Evolutionary conservation across 2,888 invertebrate species (phyloP).

Genomic region (Apamea epomidion): DNA sequence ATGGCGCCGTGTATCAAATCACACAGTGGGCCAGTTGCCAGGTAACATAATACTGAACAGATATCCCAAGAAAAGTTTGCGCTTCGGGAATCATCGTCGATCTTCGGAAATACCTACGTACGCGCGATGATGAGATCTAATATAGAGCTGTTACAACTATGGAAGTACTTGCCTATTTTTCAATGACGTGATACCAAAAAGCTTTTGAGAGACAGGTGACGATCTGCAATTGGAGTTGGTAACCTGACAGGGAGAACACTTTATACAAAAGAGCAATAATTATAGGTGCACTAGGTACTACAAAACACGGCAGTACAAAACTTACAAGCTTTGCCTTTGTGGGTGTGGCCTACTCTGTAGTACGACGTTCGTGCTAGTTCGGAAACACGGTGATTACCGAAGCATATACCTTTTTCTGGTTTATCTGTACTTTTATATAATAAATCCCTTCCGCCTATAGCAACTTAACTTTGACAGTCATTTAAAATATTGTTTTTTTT

Average conservation of each 20-base stretch:
- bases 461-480: neutral
- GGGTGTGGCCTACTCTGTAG: neutral
- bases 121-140: neutral
- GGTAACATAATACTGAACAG: conserved; percentile 86
- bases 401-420: neutral
- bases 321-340: neutral
- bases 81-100: neutral
- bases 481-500: neutral
- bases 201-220: neutral
- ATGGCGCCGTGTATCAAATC: conserved; percentile 98
- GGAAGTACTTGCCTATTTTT: neutral
- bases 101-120: neutral
- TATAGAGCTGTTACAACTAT: neutral
- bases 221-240: too few species aligned
- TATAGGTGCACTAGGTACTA: too few species aligned
- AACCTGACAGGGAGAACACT: neutral
- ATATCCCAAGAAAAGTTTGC: neutral
- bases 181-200: neutral
- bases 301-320: neutral
- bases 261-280: neutral
- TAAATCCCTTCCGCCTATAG: neutral
- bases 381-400: neutral
- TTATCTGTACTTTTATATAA: neutral
- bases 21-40: conserved; percentile 99
- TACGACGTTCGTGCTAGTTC: neutral